Evolutionary conservation across 1,140 invertebrate species (phyloP).

Genomic region (Brachionus rubens): DNA sequence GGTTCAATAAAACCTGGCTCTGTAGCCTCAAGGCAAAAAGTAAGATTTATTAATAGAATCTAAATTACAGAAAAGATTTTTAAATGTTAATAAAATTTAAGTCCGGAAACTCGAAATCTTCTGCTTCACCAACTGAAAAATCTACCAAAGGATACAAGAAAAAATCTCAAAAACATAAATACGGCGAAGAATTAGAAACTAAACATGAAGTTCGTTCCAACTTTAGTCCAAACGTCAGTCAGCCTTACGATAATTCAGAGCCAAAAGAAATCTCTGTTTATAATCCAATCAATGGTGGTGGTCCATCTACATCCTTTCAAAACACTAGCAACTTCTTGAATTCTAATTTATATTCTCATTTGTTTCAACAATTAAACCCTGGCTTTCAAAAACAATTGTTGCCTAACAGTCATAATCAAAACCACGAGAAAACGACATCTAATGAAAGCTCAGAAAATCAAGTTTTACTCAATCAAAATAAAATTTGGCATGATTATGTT

Average conservation of each 20-base stretch:
- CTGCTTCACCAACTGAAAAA: not conserved
- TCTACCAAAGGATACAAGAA: not conserved
- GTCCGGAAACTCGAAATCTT: not conserved
- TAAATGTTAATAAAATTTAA: not conserved
- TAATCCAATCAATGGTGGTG: too few species aligned
- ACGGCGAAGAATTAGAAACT: not conserved
- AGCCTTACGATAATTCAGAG: too few species aligned
- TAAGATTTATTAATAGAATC: not conserved
- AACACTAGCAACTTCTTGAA: too few species aligned
- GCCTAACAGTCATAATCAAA: not conserved
- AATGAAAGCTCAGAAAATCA: too few species aligned
- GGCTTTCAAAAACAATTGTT: not conserved
- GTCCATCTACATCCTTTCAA: too few species aligned
- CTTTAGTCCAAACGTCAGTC: not conserved
- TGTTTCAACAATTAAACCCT: not conserved
- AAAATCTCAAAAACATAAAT: slow-evolving; percentile 12
- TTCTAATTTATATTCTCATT: too few species aligned
- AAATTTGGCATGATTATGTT: slow-evolving; percentile 19
- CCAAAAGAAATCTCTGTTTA: too few species aligned
- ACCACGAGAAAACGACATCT: not conserved
- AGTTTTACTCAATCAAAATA: not conserved
- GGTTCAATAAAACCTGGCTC: slow-evolving; percentile 82
- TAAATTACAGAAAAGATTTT: not conserved
- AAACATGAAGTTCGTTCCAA: not conserved
- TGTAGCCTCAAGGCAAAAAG: slow-evolving; percentile 74